phyloP scores from a whole-genome alignment of 2,113 vertebrate species.

The Romanogobio albipinnatus region DNA sequence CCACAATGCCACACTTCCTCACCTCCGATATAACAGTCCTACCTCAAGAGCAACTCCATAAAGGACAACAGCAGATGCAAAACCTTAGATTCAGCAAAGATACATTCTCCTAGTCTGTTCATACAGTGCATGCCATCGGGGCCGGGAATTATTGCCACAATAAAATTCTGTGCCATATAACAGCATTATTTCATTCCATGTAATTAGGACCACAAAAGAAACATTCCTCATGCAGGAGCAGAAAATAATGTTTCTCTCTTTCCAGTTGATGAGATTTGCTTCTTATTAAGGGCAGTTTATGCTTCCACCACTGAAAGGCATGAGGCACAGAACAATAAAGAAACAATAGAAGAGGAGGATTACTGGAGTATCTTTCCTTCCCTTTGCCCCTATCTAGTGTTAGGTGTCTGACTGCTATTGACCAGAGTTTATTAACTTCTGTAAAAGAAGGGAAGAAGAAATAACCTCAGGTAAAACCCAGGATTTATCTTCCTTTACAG shows the following conservation, averaged over 20 bases:
- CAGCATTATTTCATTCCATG: constrained; percentile 59
- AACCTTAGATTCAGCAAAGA: constrained; percentile 52
- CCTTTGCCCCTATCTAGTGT: not conserved
- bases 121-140: constrained; percentile 49
- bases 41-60: not conserved
- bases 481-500: constrained; percentile 35
- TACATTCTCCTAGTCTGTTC: constrained; percentile 47
- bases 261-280: constrained; percentile 59
- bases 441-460: constrained; percentile 15
- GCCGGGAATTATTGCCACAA: constrained; percentile 46
- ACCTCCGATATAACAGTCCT: not conserved
- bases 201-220: constrained; percentile 56
- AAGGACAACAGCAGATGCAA: constrained; percentile 13
- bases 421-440: constrained; percentile 47
- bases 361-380: constrained; percentile 40
- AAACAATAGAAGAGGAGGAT: constrained; percentile 55
- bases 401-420: constrained; percentile 27
- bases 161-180: constrained; percentile 57
- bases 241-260: constrained; percentile 49
- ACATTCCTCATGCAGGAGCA: constrained; percentile 50
- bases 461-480: constrained; percentile 24
- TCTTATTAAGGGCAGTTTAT: constrained; percentile 60
- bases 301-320: constrained; percentile 46
- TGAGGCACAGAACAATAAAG: constrained; percentile 57
- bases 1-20: constrained; percentile 36